Evolutionary conservation across 2,113 vertebrate genomes (phyloP).

Genomic region (Spermophilus dauricus): DNA sequence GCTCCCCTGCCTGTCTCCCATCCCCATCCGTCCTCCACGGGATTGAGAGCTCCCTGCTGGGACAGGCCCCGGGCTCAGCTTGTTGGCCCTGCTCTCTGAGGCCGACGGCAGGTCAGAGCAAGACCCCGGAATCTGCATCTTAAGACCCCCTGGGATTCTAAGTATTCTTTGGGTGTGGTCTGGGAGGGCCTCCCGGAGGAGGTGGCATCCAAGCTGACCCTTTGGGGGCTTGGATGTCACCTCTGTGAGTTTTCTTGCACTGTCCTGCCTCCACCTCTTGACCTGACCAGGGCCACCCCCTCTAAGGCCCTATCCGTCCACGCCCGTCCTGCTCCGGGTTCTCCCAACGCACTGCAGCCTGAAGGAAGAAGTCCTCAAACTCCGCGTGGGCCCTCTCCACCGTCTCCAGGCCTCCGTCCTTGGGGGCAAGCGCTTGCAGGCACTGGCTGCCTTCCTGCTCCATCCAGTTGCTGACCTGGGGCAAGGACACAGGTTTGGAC

Average conservation of each 20-base stretch:
- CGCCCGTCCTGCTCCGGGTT: rapidly evolving
- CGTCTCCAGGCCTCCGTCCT: conserved; percentile 85
- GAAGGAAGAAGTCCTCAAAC: conserved; percentile 92
- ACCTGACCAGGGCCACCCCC: neutral
- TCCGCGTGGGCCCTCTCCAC: conserved; percentile 86
- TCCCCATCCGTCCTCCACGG: neutral
- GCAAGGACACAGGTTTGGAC: neutral
- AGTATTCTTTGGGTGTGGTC: neutral
- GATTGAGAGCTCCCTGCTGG: neutral
- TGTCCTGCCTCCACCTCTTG: neutral
- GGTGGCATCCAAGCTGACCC: neutral
- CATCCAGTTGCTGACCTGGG: conserved; percentile 94
- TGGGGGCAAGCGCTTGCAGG: conserved; percentile 88
- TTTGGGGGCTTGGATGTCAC: neutral
- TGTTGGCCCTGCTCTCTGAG: neutral
- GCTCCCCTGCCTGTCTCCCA: neutral
- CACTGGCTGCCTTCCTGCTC: conserved; percentile 89
- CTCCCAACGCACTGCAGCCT: conserved; percentile 90
- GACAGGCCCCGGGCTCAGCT: neutral
- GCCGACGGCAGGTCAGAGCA: neutral
- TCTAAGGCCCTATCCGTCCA: neutral
- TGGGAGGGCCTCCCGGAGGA: conserved; percentile 40
- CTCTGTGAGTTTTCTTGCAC: neutral
- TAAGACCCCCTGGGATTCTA: neutral
- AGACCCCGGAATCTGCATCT: neutral